These are phyloP conservation scores for Scolopax mira DNA, from an alignment of 2,113 vertebrate genomes.

Conservation along the genomic window DNA sequence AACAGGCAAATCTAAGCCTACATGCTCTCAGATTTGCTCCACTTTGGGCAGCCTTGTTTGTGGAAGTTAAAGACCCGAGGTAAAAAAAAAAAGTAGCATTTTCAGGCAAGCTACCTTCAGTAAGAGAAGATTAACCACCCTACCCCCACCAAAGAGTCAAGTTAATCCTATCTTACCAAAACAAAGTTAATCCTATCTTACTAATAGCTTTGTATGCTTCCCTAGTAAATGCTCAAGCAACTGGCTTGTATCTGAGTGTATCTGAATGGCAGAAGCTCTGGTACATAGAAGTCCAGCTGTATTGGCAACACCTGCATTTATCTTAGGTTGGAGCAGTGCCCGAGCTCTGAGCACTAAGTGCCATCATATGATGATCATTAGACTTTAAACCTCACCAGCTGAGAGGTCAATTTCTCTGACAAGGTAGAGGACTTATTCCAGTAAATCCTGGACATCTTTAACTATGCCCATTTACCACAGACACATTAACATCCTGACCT, in stretches of 20 bases:
- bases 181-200: too few relatives aligned
- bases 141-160: fast-evolving
- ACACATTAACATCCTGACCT: background rate
- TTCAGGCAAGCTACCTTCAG: background rate
- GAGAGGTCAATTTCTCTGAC: background rate
- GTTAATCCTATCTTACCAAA: background rate
- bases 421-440: background rate
- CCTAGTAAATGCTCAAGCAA: background rate
- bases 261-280: background rate
- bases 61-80: background rate
- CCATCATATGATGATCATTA: background rate
- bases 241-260: background rate
- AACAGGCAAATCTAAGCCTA: background rate
- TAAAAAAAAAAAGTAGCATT: background rate
- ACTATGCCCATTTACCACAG: background rate
- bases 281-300: background rate
- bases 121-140: background rate
- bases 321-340: too few relatives aligned
- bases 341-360: background rate
- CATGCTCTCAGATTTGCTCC: background rate
- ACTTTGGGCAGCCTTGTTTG: background rate
- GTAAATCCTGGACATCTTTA: background rate
- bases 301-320: background rate
- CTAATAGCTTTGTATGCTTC: background rate
- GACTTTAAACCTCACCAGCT: background rate